Percentiles rank a stretch among this genome's conserved stretches.
phyloP scores from a whole-genome alignment of 1,140 invertebrate genomes.

The Calosoma granatense region DNA sequence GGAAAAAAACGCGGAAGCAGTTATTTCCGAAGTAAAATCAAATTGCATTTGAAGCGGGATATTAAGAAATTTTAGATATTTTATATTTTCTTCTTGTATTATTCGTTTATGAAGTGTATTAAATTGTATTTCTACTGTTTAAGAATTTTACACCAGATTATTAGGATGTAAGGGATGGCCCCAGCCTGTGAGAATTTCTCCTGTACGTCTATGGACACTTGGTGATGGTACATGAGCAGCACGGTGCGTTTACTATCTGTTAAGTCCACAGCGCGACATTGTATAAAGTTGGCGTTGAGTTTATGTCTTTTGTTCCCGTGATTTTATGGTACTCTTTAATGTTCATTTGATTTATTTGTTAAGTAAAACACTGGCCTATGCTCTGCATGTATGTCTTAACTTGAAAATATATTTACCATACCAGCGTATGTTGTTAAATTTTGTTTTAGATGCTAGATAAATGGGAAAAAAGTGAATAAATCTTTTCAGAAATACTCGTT shows the following conservation, averaged over 20 bases:
- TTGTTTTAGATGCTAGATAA: conserved; percentile 1
- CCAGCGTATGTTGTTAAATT: conserved; percentile 6
- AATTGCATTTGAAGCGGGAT: too few species aligned
- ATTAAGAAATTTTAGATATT: too few species aligned
- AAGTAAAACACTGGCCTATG: conserved; percentile 1
- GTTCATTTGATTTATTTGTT: conserved; percentile 7
- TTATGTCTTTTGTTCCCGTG: conserved; percentile 6
- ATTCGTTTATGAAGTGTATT: too few species aligned
- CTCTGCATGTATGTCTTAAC: background rate
- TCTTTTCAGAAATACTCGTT: too few species aligned
- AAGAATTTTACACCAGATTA: too few species aligned
- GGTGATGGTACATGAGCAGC: too few species aligned
- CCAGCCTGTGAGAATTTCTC: too few species aligned
- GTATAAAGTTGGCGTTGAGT: conserved; percentile 7
- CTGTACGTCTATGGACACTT: background rate
- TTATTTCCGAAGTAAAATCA: too few species aligned
- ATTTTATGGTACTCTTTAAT: conserved; percentile 7
- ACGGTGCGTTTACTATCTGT: background rate
- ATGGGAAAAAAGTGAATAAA: conserved; percentile 1
- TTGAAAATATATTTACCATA: background rate
- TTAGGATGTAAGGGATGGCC: too few species aligned
- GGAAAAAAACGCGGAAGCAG: too few species aligned
- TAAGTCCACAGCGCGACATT: conserved; percentile 4
- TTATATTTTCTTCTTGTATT: too few species aligned
- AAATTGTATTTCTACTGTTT: too few species aligned